phyloP scores from a whole-genome alignment of 2,113 vertebrate species.

The Aldabrachelys gigantea region DNA sequence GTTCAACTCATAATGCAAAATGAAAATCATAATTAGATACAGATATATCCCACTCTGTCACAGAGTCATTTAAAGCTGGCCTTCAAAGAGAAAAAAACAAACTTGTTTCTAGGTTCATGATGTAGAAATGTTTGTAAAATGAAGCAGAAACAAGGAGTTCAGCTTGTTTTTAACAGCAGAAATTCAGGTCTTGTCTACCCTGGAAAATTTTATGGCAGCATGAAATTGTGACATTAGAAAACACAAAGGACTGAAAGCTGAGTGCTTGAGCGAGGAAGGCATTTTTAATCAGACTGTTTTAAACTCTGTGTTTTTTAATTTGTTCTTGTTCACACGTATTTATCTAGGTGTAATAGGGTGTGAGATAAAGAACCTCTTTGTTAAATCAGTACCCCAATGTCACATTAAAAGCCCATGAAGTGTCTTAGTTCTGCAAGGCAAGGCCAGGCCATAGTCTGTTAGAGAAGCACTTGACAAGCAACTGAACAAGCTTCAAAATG shows the following conservation, averaged over 20 bases:
- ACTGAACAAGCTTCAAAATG: not conserved
- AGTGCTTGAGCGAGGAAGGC: accelerated
- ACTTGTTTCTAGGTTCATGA: accelerated
- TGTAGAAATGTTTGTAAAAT: not conserved
- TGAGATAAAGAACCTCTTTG: not conserved
- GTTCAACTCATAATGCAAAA: not conserved
- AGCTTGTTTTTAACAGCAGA: accelerated
- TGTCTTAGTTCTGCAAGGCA: not conserved
- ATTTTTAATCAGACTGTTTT: accelerated
- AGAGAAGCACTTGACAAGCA: not conserved
- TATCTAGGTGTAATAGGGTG: not conserved
- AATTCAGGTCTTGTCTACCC: accelerated
- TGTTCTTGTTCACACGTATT: not conserved
- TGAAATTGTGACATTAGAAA: accelerated
- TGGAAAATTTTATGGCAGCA: accelerated
- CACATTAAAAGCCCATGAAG: not conserved
- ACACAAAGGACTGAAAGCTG: accelerated
- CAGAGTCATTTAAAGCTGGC: accelerated
- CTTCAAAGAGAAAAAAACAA: not conserved
- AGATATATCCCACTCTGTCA: not conserved
- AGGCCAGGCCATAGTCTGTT: not conserved
- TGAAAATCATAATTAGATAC: accelerated
- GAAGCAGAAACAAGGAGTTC: not conserved
- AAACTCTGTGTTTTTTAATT: accelerated
- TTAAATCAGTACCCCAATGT: not conserved